phyloP scores from a whole-genome alignment of 2,888 invertebrate species.

The Poecilobothrus nobilitatus region DNA sequence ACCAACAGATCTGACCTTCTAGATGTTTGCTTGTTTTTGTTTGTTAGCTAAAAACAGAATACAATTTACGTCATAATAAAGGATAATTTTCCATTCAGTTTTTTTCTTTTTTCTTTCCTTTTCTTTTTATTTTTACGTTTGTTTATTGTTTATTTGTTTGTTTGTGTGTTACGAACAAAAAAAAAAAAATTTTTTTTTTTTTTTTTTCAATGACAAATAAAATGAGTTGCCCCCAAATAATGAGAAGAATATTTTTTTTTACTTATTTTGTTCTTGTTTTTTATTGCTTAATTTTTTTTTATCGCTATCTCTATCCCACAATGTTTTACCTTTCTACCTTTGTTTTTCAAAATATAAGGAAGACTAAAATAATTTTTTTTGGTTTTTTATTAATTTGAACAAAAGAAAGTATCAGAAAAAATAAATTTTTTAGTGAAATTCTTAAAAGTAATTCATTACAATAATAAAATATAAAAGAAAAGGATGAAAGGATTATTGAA shows the following conservation, averaged over 20 bases:
- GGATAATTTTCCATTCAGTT: not conserved
- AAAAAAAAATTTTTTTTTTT: not conserved
- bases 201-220: not conserved
- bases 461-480: no score
- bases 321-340: not conserved
- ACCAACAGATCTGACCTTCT: conserved; percentile 1
- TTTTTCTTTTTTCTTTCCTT: no score
- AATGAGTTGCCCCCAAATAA: not conserved
- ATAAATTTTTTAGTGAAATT: no score
- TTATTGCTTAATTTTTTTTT: no score
- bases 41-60: not conserved
- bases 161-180: no score
- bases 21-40: not conserved
- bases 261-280: no score
- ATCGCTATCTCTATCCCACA: not conserved
- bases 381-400: not conserved
- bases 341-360: no score
- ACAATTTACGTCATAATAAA: not conserved
- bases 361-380: not conserved
- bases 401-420: no score
- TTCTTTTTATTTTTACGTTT: not conserved
- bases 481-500: no score
- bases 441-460: no score
- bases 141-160: not conserved
- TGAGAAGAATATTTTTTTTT: not conserved